Base-by-base conservation (phyloP, 2,888 invertebrate species). In the Drosophila robusta region DNA sequence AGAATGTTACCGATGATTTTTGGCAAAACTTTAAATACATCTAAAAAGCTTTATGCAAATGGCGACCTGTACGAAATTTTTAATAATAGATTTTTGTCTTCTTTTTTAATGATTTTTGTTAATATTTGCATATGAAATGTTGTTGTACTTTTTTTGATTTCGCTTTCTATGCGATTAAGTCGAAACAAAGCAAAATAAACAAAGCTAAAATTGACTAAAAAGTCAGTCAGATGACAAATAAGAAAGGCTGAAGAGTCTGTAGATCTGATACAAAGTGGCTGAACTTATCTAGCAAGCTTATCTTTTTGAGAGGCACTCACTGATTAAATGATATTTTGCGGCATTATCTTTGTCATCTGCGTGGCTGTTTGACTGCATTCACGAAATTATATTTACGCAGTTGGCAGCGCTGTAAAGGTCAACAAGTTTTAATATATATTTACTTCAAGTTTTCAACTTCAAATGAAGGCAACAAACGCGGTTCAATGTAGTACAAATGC, bases 391-490 rank as follows among this genome's bases (percentile, higher is more conserved):
- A 66, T 44, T 70, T 78, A 79, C 58, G 54, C 65, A 67, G 75
- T 69, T 85, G 71, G 66, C 18, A 47, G 39, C 22, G 54, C 9
- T 75, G 78, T 82, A 82, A 83, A 83, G 82, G 82, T 83, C 86
- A 83, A 80, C 86, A 55, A 70, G 82, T 86, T 80, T 80, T 9
- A 29, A 29, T 29, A 29, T 8, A 41, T 46, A 18, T 45, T 22
- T 42, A 60, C 12, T 8, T 63, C 58, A 62, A 69, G 65, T 73
- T 69, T 73, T 66, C 45, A 60, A 47, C 69, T 69, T 62, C 60
- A 74, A 54, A 61, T 52, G 72, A 66, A 60, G 71, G 66, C 51
- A 44, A 68, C 42, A 44, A n/a, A 24, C 50, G 39, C 18, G 67
- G 78, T 75, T 80, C 80, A 80, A 57, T 80, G 78, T 73, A 70